These are phyloP conservation scores for Lochmaea crataegi DNA, from an alignment of 2,888 invertebrate species.

Conservation along the genomic window DNA sequence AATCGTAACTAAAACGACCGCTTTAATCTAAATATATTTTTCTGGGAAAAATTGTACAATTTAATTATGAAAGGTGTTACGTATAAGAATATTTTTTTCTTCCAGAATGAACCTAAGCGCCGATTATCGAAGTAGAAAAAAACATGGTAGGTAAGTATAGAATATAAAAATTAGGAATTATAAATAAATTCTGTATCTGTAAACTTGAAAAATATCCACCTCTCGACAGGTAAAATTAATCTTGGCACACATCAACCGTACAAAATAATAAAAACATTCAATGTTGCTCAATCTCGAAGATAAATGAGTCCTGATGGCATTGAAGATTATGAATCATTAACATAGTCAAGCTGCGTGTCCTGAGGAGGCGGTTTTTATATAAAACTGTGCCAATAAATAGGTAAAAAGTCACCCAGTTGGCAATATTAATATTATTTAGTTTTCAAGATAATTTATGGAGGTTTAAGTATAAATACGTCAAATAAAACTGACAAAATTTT, in stretches of 20 bases:
- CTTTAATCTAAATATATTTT: background rate
- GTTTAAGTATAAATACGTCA: background rate
- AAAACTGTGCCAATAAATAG: constrained; percentile 4
- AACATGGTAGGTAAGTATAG: background rate
- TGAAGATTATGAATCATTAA: constrained; percentile 15
- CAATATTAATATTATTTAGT: background rate
- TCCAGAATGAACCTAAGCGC: no score
- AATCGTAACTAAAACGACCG: background rate
- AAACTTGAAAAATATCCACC: no score
- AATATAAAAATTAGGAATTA: background rate
- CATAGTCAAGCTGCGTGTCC: constrained; percentile 5
- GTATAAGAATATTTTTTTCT: background rate
- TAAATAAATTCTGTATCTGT: no score
- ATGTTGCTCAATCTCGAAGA: background rate
- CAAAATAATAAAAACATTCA: background rate
- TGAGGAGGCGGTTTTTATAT: constrained; percentile 6
- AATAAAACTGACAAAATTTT: background rate
- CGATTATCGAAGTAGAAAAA: background rate
- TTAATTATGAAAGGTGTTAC: no score
- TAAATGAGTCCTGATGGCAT: constrained; percentile 15
- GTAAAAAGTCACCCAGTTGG: background rate
- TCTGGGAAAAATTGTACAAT: background rate
- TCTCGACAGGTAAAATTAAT: constrained; percentile 1
- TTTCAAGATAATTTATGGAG: background rate
- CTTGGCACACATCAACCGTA: background rate